Base-by-base conservation (phyloP, 2,113 vertebrate species). In the Hyaena hyaena region DNA sequence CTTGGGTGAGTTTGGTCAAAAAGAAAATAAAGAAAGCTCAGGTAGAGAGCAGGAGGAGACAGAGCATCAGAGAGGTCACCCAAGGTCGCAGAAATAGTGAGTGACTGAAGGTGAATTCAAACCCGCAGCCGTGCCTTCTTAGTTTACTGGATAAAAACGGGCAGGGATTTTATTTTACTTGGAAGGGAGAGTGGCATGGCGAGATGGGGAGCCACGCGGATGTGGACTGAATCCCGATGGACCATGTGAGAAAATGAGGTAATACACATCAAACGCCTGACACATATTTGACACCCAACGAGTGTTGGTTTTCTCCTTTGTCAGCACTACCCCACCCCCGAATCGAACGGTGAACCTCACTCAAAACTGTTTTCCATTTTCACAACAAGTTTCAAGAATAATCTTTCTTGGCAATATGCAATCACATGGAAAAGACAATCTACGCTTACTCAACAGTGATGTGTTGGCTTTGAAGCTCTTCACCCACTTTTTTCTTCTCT, bases 91-190 rank as follows among this genome's bases (percentile, higher is more conserved):
- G 69, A 63, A 83, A 17, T 26, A 33, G 43, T 50, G 21, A 76
- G 4, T 21, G 45, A n/a, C 55, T 2, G 2, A 15, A 58, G 28
- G 76, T 21, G 5, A 16, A 69, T 15, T 90, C 76, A 88, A 50
- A 21, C 4, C 15, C 33, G 39, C 4, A 1, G 19, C 66, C 71
- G n/a, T 66, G 3, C 73, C 66, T 91, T 85, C 66, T 58, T 26
- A 65, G 58, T 45, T 93, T 23, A 23, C 43, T 55, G 76, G 69
- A 33, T 33, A 58, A 68, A 81, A 76, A 83, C 1, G 24, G 53
- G 43, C 33, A 53, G 43, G 61, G 45, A 35, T 16, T 84, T 89
- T 73, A n/a, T 81, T 95, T 92, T 50, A 83, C 48, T 76, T 83
- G 85, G 74, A 55, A 88, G 14, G 53, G 10, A 69, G 69, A 63